Percentiles rank a stretch among this genome's conserved stretches.
phyloP scores from a whole-genome alignment of 2,888 invertebrate species.

The Syrista parreyssii region DNA sequence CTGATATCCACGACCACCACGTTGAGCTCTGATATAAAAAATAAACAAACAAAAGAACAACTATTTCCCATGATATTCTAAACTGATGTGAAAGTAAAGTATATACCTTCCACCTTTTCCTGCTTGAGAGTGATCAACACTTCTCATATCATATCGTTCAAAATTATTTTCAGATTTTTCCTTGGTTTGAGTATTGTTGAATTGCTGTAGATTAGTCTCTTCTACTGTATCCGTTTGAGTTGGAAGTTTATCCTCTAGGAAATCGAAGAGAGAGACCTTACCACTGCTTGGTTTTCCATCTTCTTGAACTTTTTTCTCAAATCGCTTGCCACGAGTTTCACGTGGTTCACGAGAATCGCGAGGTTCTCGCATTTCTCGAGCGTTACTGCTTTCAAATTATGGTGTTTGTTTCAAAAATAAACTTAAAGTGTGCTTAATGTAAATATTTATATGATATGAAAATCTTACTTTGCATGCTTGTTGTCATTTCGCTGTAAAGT shows the following conservation, averaged over 20 bases:
- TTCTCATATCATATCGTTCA: slow-evolving; percentile 44
- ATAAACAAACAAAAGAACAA: not conserved
- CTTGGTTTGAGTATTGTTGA: slow-evolving; percentile 31
- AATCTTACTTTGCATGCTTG: slow-evolving; percentile 46
- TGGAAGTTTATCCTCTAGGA: slow-evolving; percentile 83
- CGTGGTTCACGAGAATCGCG: slow-evolving; percentile 64
- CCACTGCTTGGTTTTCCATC: slow-evolving; percentile 79
- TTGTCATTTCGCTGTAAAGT: slow-evolving; percentile 70
- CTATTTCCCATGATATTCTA: not conserved
- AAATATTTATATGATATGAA: not conserved
- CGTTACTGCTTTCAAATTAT: slow-evolving; percentile 12
- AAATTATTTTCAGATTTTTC: slow-evolving; percentile 44
- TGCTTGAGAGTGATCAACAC: slow-evolving; percentile 38
- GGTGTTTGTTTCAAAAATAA: not conserved
- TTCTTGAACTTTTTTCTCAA: slow-evolving; percentile 68
- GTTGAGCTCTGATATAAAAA: slow-evolving; percentile 42
- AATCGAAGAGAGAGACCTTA: slow-evolving; percentile 84
- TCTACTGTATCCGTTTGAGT: slow-evolving; percentile 67
- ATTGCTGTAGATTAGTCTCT: slow-evolving; percentile 53
- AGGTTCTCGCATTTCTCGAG: slow-evolving; percentile 60
- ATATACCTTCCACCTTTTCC: slow-evolving; percentile 54
- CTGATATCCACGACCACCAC: slow-evolving; percentile 51
- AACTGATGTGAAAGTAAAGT: not conserved
- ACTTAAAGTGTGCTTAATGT: not conserved
- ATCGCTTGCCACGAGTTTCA: slow-evolving; percentile 65